Percentiles rank a stretch among this genome's conserved stretches.
Conservation (phyloP, 1,140 invertebrate genomes). For the Ylistrum balloti region DNA sequence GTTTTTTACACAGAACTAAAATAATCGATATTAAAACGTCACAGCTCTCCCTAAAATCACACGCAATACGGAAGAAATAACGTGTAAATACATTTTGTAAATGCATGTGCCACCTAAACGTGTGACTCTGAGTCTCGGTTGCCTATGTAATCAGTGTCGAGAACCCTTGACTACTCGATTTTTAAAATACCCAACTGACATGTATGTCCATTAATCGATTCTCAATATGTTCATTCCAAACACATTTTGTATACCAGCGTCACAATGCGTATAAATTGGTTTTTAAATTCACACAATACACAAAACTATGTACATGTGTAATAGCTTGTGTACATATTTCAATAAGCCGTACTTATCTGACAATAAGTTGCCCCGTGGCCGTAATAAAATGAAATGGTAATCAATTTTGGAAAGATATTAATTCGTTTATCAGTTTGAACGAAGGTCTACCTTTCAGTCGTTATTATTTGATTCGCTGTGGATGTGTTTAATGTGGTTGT, state of each 20-base stretch:
- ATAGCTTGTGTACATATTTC: not conserved
- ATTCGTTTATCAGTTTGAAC: not conserved
- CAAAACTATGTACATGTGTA: not conserved
- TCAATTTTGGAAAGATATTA: not conserved
- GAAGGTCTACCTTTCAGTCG: not conserved
- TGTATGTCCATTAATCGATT: not conserved
- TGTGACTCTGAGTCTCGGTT: not conserved
- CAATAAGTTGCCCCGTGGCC: not conserved
- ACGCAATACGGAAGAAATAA: no score
- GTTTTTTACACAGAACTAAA: no score
- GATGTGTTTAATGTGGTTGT: no score
- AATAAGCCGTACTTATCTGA: slow-evolving; percentile 1
- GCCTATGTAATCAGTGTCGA: not conserved
- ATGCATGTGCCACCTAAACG: no score
- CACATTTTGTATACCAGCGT: not conserved
- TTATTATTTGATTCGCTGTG: no score
- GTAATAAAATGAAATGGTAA: not conserved
- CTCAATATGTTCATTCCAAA: not conserved
- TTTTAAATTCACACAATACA: slow-evolving; percentile 12
- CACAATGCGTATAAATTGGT: slow-evolving; percentile 35
- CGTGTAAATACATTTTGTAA: no score
- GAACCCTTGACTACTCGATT: not conserved
- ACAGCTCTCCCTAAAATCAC: no score
- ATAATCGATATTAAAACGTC: no score
- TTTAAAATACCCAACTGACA: not conserved